Base-by-base conservation (phyloP, 1,140 invertebrate species). In the Paralvinella palmiformis region DNA sequence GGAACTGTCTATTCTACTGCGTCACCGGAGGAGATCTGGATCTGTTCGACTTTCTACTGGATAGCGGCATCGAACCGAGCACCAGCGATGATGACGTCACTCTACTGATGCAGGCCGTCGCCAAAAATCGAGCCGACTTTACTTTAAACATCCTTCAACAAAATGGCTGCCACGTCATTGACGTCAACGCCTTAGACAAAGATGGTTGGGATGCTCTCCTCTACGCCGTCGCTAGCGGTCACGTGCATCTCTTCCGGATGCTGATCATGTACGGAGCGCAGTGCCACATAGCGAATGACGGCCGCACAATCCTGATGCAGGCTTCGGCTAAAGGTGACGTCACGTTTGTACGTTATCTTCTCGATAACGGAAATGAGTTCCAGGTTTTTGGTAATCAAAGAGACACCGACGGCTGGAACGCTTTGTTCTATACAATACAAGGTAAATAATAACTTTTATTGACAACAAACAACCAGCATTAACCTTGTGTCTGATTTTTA, bases 161-260 rank as follows among this genome's bases (percentile, higher is more conserved):
- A 3, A 33, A 36, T 3, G 52, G 22, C 7, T n/a, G 13, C 3
- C 17, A 45, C 15, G 52, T 37, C 13, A 20, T 68, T 1, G 65
- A 68, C 65, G 31, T 58, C 1, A 64, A 58, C 33, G 59, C 3
- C n/a, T 20, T 3, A 20, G 67, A 68, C 48, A 35, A 35, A 20
- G 65, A 58, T 33, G 67, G 67, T 15, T 68, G 67, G 67, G 63
- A 68, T 44, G 57, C 57, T n/a, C 33, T 67, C 31, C 48, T 66
- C 20, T 68, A 67, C 41, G 65, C 59, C 20, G 45, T 50, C 7
- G 44, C 48, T 4, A 59, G 63, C 15, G 55, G 65, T 4, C 65
- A 59, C 53, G 15, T 63, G 22, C 20, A 56, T n/a, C 13, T 68
- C 13, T 63, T 67, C 22, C 20, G 29, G 41, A 33, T 29, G 17